These are phyloP conservation scores for Drosophila kanapiae DNA, from an alignment of 1,140 invertebrate species.

Conservation along the genomic window DNA sequence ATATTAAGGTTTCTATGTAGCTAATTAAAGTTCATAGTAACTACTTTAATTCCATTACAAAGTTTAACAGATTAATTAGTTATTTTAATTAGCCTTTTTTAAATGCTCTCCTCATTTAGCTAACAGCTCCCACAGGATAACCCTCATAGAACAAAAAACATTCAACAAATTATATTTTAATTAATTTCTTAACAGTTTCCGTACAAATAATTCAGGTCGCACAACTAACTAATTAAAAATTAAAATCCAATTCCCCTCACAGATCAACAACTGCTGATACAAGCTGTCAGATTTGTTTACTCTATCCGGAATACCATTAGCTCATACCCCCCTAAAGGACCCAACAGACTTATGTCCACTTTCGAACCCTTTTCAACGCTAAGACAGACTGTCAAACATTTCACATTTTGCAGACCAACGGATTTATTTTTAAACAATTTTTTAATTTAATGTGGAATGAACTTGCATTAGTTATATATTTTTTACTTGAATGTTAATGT, in stretches of 20 bases:
- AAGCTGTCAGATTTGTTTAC: constrained; percentile 53
- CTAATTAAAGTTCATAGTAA: neutral
- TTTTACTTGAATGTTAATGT: neutral
- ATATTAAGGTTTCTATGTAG: neutral
- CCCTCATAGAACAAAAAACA: too few species aligned
- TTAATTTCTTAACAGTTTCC: constrained; percentile 16
- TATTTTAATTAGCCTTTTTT: neutral
- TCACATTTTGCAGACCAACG: constrained; percentile 4
- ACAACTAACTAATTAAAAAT: constrained; percentile 46
- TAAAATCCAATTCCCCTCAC: constrained; percentile 2
- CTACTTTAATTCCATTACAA: neutral
- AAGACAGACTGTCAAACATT: constrained; percentile 71
- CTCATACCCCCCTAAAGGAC: constrained; percentile 14
- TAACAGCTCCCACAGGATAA: neutral
- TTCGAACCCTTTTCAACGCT: constrained; percentile 67
- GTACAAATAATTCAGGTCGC: neutral
- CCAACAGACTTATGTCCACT: constrained; percentile 27
- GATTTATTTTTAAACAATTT: constrained; percentile 17
- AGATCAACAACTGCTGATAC: constrained; percentile 33
- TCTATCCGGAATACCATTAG: constrained; percentile 40
- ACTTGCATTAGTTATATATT: neutral
- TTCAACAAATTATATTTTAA: constrained; percentile 7
- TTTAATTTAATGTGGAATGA: neutral
- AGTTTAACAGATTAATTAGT: too few species aligned
- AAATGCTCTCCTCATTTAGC: neutral